Base-by-base conservation (phyloP, 2,888 invertebrate genomes). In the Epinotia demarniana region DNA sequence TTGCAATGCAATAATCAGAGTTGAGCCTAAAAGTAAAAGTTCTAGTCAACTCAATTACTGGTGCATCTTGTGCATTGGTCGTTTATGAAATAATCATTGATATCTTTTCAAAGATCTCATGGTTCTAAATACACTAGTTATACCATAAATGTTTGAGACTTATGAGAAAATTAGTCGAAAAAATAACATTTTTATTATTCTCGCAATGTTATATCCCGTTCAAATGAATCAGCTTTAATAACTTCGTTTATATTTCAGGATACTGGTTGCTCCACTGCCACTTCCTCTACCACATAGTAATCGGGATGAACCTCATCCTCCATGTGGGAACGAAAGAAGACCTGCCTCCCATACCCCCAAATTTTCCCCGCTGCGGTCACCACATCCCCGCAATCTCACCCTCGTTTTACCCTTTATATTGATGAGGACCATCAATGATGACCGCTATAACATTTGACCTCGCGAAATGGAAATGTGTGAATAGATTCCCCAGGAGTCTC, bases 211-310 rank as follows among this genome's bases (percentile, higher is more conserved):
- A 1, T 8, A 39, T 9, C 39, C 39, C 39, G 8, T 39, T 9
- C 9, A 39, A 8, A 9, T 39, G 8, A 8, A 8, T 0, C 16
- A 53, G 6, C n/a, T 53, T 53, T 13, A 53, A 53, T 2, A 62
- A 11, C 18, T 3, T 39, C 43, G 1, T 49, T 67, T 67, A 81
- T 19, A 78, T 93, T 93, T 77, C 91, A 96, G 97, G 98, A 73
- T 97, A 96, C 87, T 98, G 98, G 98, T 88, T 98, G 75, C 97
- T 98, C 93, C 98, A 98, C 87, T 98, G 98, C 87, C 98, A 98
- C 91, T 97, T 98, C 89, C 95, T 97, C 78, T 98, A 97, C 92
- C 98, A 98, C 90, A 96, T 97, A 83, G 96, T 97, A 61, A 96
- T 97, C 79, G 98, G 98, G 79, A 98, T 98, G 98, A 96, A 96